Percentiles rank a stretch among this genome's conserved stretches.
Evolutionary conservation across 2,113 vertebrate species (phyloP).

Genomic region (rat (Rattus norvegicus)): GRCr8 NC_086030.1:29201501-29202000

Average conservation of each 20-base stretch:
- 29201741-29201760: too few species aligned
- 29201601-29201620: background rate
- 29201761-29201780: too few species aligned
- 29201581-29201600: background rate
- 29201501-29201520: background rate
- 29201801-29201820: background rate
- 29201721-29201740: too few species aligned
- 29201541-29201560: background rate
- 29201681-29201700: background rate
- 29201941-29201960: background rate
- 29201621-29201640: background rate
- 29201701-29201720: background rate
- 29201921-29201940: background rate
- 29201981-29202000: background rate
- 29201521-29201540: background rate
- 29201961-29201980: background rate
- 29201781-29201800: background rate
- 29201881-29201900: background rate
- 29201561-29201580: background rate
- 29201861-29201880: background rate
- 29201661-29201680: background rate
- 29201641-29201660: too few species aligned
- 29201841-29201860: background rate
- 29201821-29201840: background rate
- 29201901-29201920: background rate